A percentile compares a stretch with the other conserved stretches of the same genome.
These are phyloP conservation scores for Isaurus tuberculatus DNA, from an alignment of 92 coral and sea anemone species.

Conservation along the genomic window DNA sequence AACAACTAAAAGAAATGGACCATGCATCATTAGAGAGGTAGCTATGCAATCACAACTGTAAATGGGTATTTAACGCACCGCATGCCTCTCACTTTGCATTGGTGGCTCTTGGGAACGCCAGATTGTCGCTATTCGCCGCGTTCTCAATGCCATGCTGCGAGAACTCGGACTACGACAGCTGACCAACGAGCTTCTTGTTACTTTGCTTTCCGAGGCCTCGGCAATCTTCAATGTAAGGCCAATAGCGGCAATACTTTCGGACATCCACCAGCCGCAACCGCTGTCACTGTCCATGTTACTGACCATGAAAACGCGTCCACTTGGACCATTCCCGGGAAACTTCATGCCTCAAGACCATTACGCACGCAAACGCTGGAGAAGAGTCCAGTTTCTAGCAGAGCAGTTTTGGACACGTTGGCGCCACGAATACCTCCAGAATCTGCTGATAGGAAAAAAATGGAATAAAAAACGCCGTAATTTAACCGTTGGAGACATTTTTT, in stretches of 20 bases:
- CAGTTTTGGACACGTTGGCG: not conserved
- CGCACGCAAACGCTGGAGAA: not conserved
- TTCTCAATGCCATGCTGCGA: slow-evolving; percentile 22
- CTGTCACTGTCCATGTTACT: too few relatives aligned
- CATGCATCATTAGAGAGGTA: not conserved
- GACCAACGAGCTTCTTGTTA: slow-evolving; percentile 25
- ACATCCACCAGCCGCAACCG: not conserved
- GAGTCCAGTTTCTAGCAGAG: not conserved
- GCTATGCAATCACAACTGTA: not conserved
- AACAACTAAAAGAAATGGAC: slow-evolving; percentile 16
- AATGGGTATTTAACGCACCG: slow-evolving; percentile 42
- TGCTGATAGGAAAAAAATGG: not conserved
- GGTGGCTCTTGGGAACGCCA: slow-evolving; percentile 47
- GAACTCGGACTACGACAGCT: slow-evolving; percentile 30
- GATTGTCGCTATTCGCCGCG: slow-evolving; percentile 38
- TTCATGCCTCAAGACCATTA: not conserved
- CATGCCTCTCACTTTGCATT: slow-evolving; percentile 52
- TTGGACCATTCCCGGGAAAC: too few relatives aligned
- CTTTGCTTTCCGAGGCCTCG: slow-evolving; percentile 6
- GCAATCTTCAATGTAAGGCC: slow-evolving; percentile 27
- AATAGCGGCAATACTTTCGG: not conserved
- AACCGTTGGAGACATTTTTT: not conserved
- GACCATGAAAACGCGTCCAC: not conserved
- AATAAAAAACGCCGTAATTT: not conserved
- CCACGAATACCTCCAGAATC: not conserved